Percentiles rank a stretch among this genome's conserved stretches.
Evolutionary conservation across 35 echinoderm and acorn worm species (phyloP).

Genomic region (Diadema setosum): DNA sequence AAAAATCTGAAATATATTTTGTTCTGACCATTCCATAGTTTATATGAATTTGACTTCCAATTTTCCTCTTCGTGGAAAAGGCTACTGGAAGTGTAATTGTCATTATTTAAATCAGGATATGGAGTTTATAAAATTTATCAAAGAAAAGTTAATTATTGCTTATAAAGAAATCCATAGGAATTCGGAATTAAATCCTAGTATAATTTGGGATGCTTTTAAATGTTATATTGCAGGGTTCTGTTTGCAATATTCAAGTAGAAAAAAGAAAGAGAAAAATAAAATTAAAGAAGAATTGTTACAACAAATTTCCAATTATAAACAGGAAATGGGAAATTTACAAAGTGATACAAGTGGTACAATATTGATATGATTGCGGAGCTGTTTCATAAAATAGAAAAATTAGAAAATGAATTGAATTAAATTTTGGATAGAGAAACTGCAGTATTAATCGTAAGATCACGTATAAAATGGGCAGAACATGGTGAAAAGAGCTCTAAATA

Average conservation of each 20-base stretch:
- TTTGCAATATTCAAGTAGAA: too few species aligned
- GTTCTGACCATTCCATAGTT: too few species aligned
- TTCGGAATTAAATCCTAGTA: neutral
- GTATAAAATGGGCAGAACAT: too few species aligned
- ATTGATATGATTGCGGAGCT: neutral
- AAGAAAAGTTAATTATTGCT: neutral
- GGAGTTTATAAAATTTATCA: neutral
- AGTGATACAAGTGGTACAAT: neutral
- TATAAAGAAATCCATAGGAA: neutral
- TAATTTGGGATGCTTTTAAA: neutral
- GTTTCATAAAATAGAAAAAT: neutral
- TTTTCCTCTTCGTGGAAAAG: neutral
- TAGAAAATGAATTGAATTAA: neutral
- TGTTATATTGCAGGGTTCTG: neutral
- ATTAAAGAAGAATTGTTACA: neutral
- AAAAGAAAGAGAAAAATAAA: too few species aligned
- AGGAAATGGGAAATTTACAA: neutral
- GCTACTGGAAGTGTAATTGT: neutral
- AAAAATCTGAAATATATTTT: too few species aligned
- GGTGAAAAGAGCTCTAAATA: too few species aligned
- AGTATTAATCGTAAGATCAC: neutral
- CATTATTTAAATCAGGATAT: neutral
- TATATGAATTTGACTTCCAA: too few species aligned
- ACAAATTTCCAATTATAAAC: neutral
- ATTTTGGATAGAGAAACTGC: neutral